phyloP scores from a whole-genome alignment of 2,797 vertebrate genomes.

The Phataginus tetradactyla region DNA sequence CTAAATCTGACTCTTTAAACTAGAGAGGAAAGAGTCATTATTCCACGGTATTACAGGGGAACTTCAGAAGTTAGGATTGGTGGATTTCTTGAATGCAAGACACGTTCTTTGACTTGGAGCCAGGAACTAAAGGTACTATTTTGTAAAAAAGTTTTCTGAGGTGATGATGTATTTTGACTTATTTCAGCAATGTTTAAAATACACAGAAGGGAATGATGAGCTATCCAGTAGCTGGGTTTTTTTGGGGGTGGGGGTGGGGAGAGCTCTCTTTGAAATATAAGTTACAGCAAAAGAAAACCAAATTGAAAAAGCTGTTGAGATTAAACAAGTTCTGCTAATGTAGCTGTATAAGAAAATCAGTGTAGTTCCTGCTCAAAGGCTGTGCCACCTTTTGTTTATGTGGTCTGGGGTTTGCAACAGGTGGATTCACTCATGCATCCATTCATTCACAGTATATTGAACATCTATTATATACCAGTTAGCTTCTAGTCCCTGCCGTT shows the following conservation, averaged over 20 bases:
- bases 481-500: background rate
- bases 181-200: background rate
- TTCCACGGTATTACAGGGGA: background rate
- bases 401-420: background rate
- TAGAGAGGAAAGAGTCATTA: background rate
- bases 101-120: background rate
- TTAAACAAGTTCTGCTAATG: background rate
- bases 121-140: background rate
- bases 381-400: background rate
- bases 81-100: background rate
- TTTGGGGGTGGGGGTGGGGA: background rate
- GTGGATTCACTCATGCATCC: background rate
- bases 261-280: background rate
- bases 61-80: background rate
- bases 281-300: background rate
- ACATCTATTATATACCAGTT: background rate
- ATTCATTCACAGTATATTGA: background rate
- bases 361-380: background rate
- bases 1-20: background rate
- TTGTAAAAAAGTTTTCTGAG: background rate
- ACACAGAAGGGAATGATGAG: background rate
- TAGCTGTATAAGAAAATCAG: background rate
- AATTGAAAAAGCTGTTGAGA: background rate
- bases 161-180: background rate
- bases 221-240: background rate